phyloP scores from a whole-genome alignment of 2,888 invertebrate genomes.

The Amphipoea lucens region DNA sequence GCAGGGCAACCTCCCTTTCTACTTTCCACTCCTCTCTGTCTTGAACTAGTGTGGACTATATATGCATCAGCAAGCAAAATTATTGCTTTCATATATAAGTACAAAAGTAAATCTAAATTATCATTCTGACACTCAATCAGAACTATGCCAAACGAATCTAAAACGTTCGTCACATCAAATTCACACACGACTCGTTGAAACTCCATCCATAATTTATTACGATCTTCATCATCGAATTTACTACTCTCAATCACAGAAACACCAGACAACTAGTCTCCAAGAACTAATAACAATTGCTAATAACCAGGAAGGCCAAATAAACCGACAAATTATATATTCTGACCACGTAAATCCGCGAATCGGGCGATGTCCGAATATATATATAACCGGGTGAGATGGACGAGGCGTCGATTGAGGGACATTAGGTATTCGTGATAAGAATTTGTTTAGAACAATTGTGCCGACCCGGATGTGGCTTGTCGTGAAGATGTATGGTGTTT shows the following conservation, averaged over 20 bases:
- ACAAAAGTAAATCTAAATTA: neutral
- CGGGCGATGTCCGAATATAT: constrained; percentile 77
- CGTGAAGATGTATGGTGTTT: constrained; percentile 52
- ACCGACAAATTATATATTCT: constrained; percentile 76
- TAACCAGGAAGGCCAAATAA: constrained; percentile 64
- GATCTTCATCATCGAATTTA: constrained; percentile 24
- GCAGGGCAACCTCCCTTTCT: neutral
- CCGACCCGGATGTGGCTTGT: constrained; percentile 78
- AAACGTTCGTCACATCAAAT: constrained; percentile 3
- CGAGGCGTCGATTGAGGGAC: constrained; percentile 85
- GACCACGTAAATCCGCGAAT: constrained; percentile 75
- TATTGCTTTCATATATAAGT: neutral
- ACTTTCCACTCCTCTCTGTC: neutral
- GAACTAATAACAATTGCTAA: constrained; percentile 85
- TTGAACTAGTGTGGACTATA: neutral
- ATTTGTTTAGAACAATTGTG: constrained; percentile 75
- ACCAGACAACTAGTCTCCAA: constrained; percentile 81
- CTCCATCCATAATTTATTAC: constrained; percentile 35
- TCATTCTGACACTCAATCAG: neutral
- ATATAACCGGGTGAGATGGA: constrained; percentile 75
- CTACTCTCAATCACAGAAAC: constrained; percentile 69
- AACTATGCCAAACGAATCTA: neutral
- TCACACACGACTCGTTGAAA: constrained; percentile 21
- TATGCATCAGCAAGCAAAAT: neutral
- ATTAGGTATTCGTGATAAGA: constrained; percentile 79